These are phyloP conservation scores for Aromia moschata DNA, from an alignment of 2,888 invertebrate genomes.

Conservation along the genomic window DNA sequence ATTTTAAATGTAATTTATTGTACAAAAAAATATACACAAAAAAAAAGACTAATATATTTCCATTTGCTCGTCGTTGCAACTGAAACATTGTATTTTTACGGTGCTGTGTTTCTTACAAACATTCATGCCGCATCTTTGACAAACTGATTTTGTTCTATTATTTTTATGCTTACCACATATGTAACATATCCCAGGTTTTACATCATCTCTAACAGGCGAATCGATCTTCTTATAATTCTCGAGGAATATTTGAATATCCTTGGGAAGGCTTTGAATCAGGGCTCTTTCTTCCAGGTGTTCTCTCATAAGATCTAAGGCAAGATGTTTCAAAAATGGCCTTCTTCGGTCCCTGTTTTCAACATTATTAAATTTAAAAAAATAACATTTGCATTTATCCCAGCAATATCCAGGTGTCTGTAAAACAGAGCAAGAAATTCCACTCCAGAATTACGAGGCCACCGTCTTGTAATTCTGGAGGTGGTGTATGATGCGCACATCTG, in stretches of 20 bases:
- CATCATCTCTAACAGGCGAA: neutral
- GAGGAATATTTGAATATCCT: neutral
- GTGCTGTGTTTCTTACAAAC: no score
- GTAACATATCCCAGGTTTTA: neutral
- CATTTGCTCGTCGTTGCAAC: no score
- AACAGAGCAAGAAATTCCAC: neutral
- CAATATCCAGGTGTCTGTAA: neutral
- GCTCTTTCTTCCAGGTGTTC: slow-evolving; percentile 1
- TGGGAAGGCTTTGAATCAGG: neutral
- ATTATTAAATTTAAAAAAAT: neutral
- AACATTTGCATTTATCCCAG: neutral
- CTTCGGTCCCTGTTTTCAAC: neutral
- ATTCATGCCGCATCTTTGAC: no score
- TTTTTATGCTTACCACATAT: no score
- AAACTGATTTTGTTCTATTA: no score
- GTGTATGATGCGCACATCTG: slow-evolving; percentile 16
- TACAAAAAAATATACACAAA: no score
- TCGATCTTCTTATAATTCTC: neutral
- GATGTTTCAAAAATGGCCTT: neutral
- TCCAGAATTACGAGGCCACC: no score
- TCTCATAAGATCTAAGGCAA: neutral
- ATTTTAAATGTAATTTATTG: no score
- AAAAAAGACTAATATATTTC: no score
- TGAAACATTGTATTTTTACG: no score
- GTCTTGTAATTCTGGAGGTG: slow-evolving; percentile 6